Evolutionary conservation across 2,113 vertebrate genomes (phyloP), one percentile per base, ranked within the genome.

Genomic region (Rhabdornis inornatus): DNA sequence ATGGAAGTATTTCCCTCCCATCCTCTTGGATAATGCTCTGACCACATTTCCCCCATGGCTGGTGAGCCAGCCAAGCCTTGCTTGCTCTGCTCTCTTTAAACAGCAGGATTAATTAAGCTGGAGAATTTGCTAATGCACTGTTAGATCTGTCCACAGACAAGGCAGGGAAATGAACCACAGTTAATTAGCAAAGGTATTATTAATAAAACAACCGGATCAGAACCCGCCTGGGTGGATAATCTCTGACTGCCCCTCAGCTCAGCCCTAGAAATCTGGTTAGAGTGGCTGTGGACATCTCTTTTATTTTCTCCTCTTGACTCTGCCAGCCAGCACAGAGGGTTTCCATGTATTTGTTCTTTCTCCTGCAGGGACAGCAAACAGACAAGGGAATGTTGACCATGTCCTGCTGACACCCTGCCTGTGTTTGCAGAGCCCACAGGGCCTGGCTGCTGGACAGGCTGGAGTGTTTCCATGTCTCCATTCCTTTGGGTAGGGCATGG

Each of bases 131-230:
- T 95, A 90, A 83, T 63, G 71, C 31, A 19, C 59, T 59, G 55
- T 86, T 95, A 85, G 37, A 91, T 92, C 71, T 78, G 78, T 80
- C 79, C 50, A 74, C 39, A 79, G 75, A 47, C 1, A 7, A 69
- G 66, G 44, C 22, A 15, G 49, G 50, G 78, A 57, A 90, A 83
- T 9, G 75, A 83, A 63, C 50, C 8, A 5, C 66, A 80, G 82
- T 66, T 91, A 94, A 93, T 97, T 86, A 94, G 87, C 39, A 88
- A 70, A 95, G 75, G 42, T 80, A 42, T 90, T 74, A 88, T 66
- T 95, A 93, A 83, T 52, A 80, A 76, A 57, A 66, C 44, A 89
- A 52, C 11, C 0, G 0, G 50, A 91, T 77, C 77, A 88, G 59
- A 90, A 63, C 57, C 19, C 52, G 66, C n/a, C 81, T 87, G 70